Evolutionary conservation across 2,888 invertebrate species (phyloP), one percentile per base, ranked within the genome.

Genomic region (Lasioglossum oenotherae): DNA sequence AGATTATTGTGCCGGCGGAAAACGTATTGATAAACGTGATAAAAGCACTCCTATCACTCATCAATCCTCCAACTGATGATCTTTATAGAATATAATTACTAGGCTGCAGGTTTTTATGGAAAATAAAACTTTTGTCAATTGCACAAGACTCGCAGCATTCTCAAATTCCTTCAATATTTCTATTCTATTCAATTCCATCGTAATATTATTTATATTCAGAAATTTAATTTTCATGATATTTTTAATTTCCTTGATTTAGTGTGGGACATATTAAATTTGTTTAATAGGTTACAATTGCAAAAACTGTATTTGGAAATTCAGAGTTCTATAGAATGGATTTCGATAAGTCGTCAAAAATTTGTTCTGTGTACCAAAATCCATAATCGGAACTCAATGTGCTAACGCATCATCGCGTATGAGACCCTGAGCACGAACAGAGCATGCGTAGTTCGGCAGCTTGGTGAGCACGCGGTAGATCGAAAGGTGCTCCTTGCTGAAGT

Each of bases 331-430:
- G 19, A 67, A 35, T 2, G 53, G 0, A 10, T 19, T 67, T 35
- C 16, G 41, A 73, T 41, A 73, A 67, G 10, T 2, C 8, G 5
- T 73, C 19, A 35, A 35, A 23, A 53, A 74, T 53, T 35, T 2
- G 27, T 77, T 71, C 41, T 3, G 57, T 38, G 60, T 60, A 71
- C 49, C 49, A 38, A 78, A 78, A 57, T 60, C 53, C n/a, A 67
- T 86, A 84, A 86, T 81, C 72, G 84, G 71, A 71, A 84, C 84
- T 78, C 57, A 78, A 73, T 75, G 78, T 76, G 83, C 10, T n/a
- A 85, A 82, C 74, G 74, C 31, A 77, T 81, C 82, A 80, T 82
- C 73, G 64, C 72, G 64, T 77, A 67, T 4, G 80, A 64, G 74
- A 64, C 77, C 71, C 78, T n/a, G 23, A 73, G 73, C 44, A 67